These are phyloP conservation scores for Microcebus ravelobensis DNA, from an alignment of 2,113 vertebrate genomes.

Conservation along the genomic window DNA sequence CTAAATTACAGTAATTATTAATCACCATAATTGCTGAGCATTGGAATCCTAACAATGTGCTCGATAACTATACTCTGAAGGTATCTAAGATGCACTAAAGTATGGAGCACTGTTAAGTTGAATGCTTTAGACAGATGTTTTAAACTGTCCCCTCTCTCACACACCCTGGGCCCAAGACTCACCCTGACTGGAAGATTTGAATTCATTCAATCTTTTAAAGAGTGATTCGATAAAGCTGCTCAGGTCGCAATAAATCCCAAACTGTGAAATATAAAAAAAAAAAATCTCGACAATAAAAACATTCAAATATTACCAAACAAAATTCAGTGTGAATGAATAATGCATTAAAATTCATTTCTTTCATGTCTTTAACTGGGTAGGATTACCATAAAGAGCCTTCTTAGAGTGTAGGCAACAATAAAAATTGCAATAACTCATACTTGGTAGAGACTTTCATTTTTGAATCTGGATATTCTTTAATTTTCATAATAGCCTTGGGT, in stretches of 20 bases:
- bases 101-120: background rate
- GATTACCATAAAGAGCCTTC: slow-evolving; percentile 70
- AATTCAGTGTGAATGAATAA: slow-evolving; percentile 68
- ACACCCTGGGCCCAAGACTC: background rate
- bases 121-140: background rate
- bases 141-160: background rate
- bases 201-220: slow-evolving; percentile 49
- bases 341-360: slow-evolving; percentile 64
- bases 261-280: slow-evolving; percentile 46
- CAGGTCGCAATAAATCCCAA: slow-evolving; percentile 53
- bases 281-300: slow-evolving; percentile 64
- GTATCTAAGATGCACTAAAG: background rate
- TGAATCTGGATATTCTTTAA: slow-evolving; percentile 73
- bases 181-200: slow-evolving; percentile 14
- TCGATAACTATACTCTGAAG: background rate
- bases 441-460: slow-evolving; percentile 66
- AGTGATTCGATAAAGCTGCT: slow-evolving; percentile 42
- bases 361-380: slow-evolving; percentile 47
- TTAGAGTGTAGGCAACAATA: slow-evolving; percentile 62
- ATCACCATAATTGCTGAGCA: background rate
- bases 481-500: slow-evolving; percentile 69
- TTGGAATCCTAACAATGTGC: background rate
- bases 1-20: background rate
- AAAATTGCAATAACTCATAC: slow-evolving; percentile 68
- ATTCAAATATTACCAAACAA: slow-evolving; percentile 66